phyloP scores from a whole-genome alignment of 1,140 invertebrate species.

The Wasmannia auropunctata region DNA sequence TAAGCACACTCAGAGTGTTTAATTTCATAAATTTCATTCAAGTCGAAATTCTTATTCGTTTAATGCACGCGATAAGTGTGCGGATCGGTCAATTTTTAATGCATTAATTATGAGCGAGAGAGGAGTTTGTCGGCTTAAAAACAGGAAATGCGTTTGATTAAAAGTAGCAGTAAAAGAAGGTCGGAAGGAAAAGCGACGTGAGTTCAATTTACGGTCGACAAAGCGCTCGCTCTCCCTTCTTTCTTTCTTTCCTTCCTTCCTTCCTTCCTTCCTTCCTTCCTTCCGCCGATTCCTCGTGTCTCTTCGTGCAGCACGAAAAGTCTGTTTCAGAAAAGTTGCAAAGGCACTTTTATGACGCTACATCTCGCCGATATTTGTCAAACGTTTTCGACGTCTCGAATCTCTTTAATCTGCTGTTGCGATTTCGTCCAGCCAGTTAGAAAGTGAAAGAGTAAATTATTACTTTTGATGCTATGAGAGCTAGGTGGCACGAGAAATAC shows the following conservation, averaged over 20 bases:
- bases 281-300: constrained; percentile 16
- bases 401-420: constrained; percentile 49
- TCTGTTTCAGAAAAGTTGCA: constrained; percentile 35
- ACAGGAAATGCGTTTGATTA: constrained; percentile 55
- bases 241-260: constrained; percentile 29
- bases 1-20: not conserved
- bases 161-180: constrained; percentile 50
- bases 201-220: constrained; percentile 57
- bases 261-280: constrained; percentile 42
- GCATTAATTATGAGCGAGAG: constrained; percentile 63
- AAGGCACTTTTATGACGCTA: constrained; percentile 4
- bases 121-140: constrained; percentile 26
- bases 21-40: constrained; percentile 14
- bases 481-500: not conserved
- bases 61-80: not conserved
- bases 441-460: constrained; percentile 12
- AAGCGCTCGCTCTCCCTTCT: constrained; percentile 22
- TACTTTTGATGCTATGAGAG: not conserved
- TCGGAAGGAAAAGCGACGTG: constrained; percentile 51
- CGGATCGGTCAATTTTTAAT: constrained; percentile 33
- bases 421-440: not conserved
- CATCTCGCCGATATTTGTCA: constrained; percentile 4
- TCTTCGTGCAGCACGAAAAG: constrained; percentile 2
- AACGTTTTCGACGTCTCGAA: constrained; percentile 32
- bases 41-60: not conserved